These are phyloP conservation scores for Dermatemys mawii DNA, from an alignment of 2,113 vertebrate genomes.

Conservation along the genomic window DNA sequence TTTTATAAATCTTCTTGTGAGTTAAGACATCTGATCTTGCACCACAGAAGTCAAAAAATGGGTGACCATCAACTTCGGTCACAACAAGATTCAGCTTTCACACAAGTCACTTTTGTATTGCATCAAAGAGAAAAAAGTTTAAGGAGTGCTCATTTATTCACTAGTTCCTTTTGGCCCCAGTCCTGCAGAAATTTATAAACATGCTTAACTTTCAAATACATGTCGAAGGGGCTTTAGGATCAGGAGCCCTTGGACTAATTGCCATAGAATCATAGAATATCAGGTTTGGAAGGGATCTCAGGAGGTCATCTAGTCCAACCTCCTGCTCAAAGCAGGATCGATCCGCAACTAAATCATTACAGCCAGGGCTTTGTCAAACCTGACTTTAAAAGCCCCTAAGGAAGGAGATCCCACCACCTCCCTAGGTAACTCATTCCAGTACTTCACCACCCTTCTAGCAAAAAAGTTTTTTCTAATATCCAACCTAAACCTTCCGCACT, in stretches of 20 bases:
- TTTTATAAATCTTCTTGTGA: background rate
- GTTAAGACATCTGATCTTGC: background rate
- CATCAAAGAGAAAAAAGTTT: background rate
- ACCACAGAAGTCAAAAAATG: background rate
- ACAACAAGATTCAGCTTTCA: background rate
- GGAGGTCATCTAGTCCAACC: too few species aligned
- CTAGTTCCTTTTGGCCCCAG: background rate
- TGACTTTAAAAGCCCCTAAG: too few species aligned
- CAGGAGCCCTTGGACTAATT: background rate
- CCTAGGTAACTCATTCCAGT: too few species aligned
- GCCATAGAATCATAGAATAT: too few species aligned
- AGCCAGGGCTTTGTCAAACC: too few species aligned
- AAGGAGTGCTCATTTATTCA: background rate
- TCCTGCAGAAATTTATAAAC: accelerated
- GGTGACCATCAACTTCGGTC: slow-evolving; percentile 15
- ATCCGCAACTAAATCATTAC: too few species aligned
- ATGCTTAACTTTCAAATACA: background rate
- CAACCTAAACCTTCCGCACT: too few species aligned
- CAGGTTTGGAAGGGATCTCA: too few species aligned
- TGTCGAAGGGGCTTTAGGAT: background rate
- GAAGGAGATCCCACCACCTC: too few species aligned
- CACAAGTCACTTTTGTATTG: background rate
- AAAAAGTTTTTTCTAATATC: too few species aligned
- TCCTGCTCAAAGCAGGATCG: too few species aligned
- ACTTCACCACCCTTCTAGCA: too few species aligned